Conservation (phyloP, 1,140 invertebrate genomes). For the Drosophila pallidifrons region DNA sequence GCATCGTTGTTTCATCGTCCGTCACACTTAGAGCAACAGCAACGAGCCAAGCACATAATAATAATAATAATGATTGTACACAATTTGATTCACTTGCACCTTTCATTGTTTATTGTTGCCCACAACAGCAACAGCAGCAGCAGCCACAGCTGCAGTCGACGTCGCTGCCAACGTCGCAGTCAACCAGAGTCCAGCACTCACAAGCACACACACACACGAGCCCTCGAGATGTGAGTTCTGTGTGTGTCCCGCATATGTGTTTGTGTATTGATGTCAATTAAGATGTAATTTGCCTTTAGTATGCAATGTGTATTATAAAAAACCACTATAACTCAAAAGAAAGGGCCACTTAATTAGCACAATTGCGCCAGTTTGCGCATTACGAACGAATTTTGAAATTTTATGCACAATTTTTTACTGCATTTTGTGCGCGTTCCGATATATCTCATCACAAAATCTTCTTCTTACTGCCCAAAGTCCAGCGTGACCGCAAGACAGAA, state of each 20-base stretch:
- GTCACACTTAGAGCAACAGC: slow-evolving; percentile 49
- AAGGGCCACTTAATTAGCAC: slow-evolving; percentile 28
- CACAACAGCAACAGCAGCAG: slow-evolving; percentile 16
- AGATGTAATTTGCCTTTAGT: slow-evolving; percentile 1
- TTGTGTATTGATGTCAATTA: slow-evolving; percentile 19
- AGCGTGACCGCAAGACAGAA: slow-evolving; percentile 14
- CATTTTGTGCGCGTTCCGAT: slow-evolving; percentile 48
- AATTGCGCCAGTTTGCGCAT: slow-evolving; percentile 8
- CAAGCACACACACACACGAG: slow-evolving; percentile 1
- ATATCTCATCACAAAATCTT: slow-evolving; percentile 34
- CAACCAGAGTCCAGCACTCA: neutral
- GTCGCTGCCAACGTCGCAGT: slow-evolving; percentile 4
- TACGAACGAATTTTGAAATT: slow-evolving; percentile 24
- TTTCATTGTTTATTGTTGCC: slow-evolving; percentile 46
- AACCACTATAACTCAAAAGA: slow-evolving; percentile 21
- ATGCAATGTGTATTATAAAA: neutral
- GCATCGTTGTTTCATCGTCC: slow-evolving; percentile 60
- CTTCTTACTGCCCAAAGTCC: slow-evolving; percentile 34
- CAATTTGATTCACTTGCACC: slow-evolving; percentile 69
- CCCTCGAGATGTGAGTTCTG: slow-evolving; percentile 7
- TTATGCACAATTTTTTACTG: slow-evolving; percentile 3
- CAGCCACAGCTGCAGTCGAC: neutral
- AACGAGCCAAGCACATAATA: slow-evolving; percentile 52
- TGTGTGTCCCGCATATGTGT: slow-evolving; percentile 11
- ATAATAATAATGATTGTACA: slow-evolving; percentile 60